Evolutionary conservation across 1,140 invertebrate genomes (phyloP), one percentile per base, ranked within the genome.

Genomic region (Chelonus insularis): DNA sequence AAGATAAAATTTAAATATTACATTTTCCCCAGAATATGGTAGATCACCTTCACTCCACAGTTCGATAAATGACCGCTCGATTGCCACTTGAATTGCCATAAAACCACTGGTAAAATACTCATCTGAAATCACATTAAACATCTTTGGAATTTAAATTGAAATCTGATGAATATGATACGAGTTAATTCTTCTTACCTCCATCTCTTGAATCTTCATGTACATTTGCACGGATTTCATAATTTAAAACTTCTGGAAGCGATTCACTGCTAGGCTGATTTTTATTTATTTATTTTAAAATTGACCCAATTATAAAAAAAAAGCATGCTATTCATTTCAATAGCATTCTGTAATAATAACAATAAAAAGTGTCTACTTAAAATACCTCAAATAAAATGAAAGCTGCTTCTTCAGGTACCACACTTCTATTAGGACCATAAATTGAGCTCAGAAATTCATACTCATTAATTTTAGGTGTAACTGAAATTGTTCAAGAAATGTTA

Each of bases 41-140:
- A 39, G 25, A 29, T 29, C 3, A 65, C 65, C 41, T 37, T 57
- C 37, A 0, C 8, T 57, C 67, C 67, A 69, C 18, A 71, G 52
- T 2, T 69, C 41, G 1, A 68, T 25, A 18, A 69, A 69, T 4
- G 63, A 62, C 12, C 23, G 45, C n/a, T 69, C 67, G 36, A 71
- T 65, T 6, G 67, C 69, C 1, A 62, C 52, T 64, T 71, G 69
- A 8, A 71, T 37, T 6, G 67, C 61, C 25, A 71, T 62, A 23
- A 69, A 71, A 32, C 65, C 69, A 32, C 61, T 67, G 12, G 8
- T 16, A 12, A 71, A 14, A 20, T 69, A 71, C 16, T 63, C 58
- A 64, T 71, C 67, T 71, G 41, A 11, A 8, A 60, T n/a, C 4
- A 16, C 16, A 37, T 39, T 51, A 37, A 7, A 32, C 6, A 25